Evolutionary conservation across 2,113 vertebrate species (phyloP), one percentile per base, ranked within the genome.

Genomic region (Siniperca knerii): DNA sequence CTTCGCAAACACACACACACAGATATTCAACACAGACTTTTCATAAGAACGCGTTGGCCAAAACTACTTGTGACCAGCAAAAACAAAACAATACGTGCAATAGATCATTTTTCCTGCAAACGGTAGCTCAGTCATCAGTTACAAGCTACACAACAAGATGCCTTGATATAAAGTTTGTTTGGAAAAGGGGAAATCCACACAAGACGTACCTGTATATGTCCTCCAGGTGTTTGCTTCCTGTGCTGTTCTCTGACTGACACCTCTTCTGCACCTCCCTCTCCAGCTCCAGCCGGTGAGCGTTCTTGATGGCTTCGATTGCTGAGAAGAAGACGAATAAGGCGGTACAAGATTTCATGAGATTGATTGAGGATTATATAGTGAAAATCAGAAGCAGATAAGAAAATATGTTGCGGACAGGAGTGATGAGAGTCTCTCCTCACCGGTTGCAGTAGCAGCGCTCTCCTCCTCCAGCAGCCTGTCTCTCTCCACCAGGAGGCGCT

Each of bases 391-490:
- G 6, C 58, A 33, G 46, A 48, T 4, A 4, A 16, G 13, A 48
- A 48, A 16, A 48, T 6, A 16, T 48, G 46, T 48, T 48, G 46
- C 15, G 4, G 13, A 48, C 46, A 15, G 13, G 46, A 16, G 52
- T 5, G 7, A n/a, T 0, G 15, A 23, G 33, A n/a, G 33, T 23
- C 44, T 74, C 60, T 35, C 37, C 86, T 86, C 58, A 96, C 95
- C 95, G 0, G 88, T 93, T 1, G 85, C 91, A 0, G 95, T 95
- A 0, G 94, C 95, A 1, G 91, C 77, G 1, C 92, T 90, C 80
- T 96, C 95, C 87, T 96, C 95, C 71, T 94, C 91, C 88, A 96
- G 89, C 70, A 96, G 91, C 10, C 75, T 77, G 84, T 96, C 94
- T 73, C 87, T 91, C 54, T 96, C 94, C 77, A 79, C 29, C 72